phyloP scores from a whole-genome alignment of 2,797 vertebrate species.

The Enteromius treurensis region DNA sequence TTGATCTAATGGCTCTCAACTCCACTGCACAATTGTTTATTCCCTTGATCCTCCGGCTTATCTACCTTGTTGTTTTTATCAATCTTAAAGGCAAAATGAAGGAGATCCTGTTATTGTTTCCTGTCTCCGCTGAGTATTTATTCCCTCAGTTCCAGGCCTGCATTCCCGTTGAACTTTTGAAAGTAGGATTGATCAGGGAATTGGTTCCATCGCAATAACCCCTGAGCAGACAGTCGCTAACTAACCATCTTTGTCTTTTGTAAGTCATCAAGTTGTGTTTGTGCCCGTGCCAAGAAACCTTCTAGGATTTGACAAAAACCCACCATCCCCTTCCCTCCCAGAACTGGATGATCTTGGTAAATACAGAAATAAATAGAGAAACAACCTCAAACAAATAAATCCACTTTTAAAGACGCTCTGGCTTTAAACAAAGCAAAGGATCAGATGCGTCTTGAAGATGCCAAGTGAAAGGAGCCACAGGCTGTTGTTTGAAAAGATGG shows the following conservation, averaged over 20 bases:
- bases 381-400: conserved; percentile 60
- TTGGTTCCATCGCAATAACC: conserved; percentile 43
- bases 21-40: conserved; percentile 63
- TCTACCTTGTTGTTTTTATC: conserved; percentile 50
- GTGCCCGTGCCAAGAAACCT: conserved; percentile 54
- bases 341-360: conserved; percentile 57
- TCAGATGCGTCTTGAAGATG: conserved; percentile 49
- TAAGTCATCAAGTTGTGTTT: conserved; percentile 61
- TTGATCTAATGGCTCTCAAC: conserved; percentile 69
- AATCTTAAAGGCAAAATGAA: conserved; percentile 41
- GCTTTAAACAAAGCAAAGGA: conserved; percentile 62
- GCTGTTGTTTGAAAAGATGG: conserved; percentile 62
- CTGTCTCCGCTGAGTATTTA: conserved; percentile 8
- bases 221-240: conserved; percentile 45
- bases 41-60: conserved; percentile 58
- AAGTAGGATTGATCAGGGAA: conserved; percentile 44
- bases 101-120: conserved; percentile 45
- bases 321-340: conserved; percentile 46
- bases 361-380: conserved; percentile 60
- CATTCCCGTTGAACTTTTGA: conserved; percentile 40
- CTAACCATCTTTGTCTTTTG: conserved; percentile 53
- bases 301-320: conserved; percentile 56
- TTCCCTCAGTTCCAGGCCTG: conserved; percentile 14
- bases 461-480: conserved; percentile 54
- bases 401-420: conserved; percentile 59